Conservation (phyloP, 92 coral and sea anemone species). For the Porites evermanni region DNA sequence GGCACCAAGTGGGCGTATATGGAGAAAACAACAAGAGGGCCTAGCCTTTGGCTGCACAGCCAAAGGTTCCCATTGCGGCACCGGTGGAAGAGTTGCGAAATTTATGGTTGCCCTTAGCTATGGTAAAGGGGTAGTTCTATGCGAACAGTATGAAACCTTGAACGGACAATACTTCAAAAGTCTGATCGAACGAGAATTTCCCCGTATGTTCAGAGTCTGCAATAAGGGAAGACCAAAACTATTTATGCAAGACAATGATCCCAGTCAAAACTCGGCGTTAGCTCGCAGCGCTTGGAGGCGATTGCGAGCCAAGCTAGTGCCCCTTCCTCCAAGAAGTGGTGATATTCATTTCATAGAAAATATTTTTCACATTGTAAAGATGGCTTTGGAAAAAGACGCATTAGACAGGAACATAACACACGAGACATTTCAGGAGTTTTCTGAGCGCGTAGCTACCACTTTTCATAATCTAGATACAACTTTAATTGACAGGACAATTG, state of each 20-base stretch:
- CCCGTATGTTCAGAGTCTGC: not conserved
- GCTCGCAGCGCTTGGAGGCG: not conserved
- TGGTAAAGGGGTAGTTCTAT: not conserved
- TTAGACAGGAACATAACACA: not conserved
- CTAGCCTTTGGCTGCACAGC: no score
- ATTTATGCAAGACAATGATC: not conserved
- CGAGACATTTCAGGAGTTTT: not conserved
- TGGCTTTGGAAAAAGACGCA: no score
- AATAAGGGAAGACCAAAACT: not conserved
- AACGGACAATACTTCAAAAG: not conserved
- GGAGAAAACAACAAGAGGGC: no score
- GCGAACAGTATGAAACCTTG: not conserved
- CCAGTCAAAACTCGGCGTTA: not conserved
- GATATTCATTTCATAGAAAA: constrained; percentile 3
- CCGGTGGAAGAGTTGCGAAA: no score
- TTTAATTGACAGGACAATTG: not conserved
- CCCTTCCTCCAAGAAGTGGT: not conserved
- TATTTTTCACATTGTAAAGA: no score
- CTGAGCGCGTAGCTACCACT: not conserved
- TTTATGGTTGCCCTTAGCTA: no score
- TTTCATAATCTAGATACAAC: not conserved
- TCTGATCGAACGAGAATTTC: not conserved
- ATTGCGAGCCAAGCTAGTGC: not conserved
- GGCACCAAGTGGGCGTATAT: no score
- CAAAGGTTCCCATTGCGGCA: no score